A percentile compares a stretch with the other conserved stretches of the same genome.
Conservation (phyloP, 1,140 invertebrate genomes). For the Paralvinella palmiformis region DNA sequence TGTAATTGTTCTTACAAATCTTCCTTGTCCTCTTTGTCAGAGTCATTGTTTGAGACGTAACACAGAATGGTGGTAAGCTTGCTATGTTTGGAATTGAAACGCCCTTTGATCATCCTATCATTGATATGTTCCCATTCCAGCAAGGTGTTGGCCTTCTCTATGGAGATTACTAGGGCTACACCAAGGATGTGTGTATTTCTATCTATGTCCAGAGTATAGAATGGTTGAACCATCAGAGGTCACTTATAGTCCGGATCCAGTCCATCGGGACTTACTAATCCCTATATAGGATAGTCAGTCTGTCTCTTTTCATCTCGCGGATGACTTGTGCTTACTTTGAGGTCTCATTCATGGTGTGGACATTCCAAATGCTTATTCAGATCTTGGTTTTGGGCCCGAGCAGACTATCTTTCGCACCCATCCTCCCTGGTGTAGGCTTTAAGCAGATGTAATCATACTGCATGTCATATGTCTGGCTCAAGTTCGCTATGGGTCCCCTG, state of each 20-base stretch:
- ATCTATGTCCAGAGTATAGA: too few species aligned
- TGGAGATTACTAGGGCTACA: not conserved
- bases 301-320: not conserved
- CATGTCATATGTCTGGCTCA: slow-evolving; percentile 1
- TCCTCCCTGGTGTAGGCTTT: not conserved
- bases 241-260: too few species aligned
- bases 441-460: not conserved
- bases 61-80: slow-evolving; percentile 1
- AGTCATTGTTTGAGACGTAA: not conserved
- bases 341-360: not conserved
- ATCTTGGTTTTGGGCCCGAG: not conserved
- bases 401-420: too few species aligned
- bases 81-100: not conserved
- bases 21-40: slow-evolving; percentile 4
- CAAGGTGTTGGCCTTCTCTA: not conserved
- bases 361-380: not conserved
- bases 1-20: not conserved
- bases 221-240: too few species aligned
- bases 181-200: not conserved
- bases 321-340: not conserved
- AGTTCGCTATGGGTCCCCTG: not conserved
- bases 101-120: not conserved
- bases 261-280: not conserved
- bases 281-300: not conserved
- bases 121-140: not conserved